Evolutionary conservation across 2,113 vertebrate species (phyloP).

Genomic region (Amblyopsis rosae): DNA sequence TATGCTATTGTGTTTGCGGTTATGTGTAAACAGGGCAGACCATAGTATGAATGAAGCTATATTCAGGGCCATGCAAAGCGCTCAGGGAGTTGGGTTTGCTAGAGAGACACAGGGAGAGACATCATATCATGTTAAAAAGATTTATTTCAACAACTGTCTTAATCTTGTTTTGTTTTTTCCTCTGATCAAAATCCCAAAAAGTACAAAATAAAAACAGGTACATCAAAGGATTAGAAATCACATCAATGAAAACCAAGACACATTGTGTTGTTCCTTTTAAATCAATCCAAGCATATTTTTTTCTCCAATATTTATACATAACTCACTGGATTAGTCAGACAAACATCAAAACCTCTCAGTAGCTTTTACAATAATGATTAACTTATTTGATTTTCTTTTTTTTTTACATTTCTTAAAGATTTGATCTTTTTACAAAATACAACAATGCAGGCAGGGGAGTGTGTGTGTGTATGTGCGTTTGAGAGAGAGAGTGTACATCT

Average conservation of each 20-base stretch:
- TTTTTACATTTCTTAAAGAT: conserved; percentile 71
- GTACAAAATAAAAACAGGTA: conserved; percentile 92
- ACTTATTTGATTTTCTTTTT: conserved; percentile 64
- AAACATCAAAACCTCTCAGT: conserved; percentile 82
- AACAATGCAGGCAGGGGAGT: conserved; percentile 84
- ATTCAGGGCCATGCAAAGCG: conserved; percentile 66
- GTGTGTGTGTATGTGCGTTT: conserved; percentile 50
- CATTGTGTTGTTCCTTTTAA: conserved; percentile 77
- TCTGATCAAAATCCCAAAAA: conserved; percentile 86
- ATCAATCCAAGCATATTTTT: conserved; percentile 78
- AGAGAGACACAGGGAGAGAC: conserved; percentile 16
- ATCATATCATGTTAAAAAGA: conserved; percentile 84
- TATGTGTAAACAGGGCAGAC: conserved; percentile 14
- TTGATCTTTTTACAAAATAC: conserved; percentile 89
- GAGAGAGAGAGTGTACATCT: not conserved
- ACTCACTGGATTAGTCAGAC: conserved; percentile 85
- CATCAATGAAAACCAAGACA: conserved; percentile 84
- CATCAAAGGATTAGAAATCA: conserved; percentile 92
- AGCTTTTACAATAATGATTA: conserved; percentile 50
- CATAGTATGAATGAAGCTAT: conserved; percentile 25
- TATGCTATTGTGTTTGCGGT: not conserved
- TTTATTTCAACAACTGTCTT: conserved; percentile 92
- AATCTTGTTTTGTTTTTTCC: conserved; percentile 67
- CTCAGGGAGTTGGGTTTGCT: not conserved
- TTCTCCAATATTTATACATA: conserved; percentile 79